Percentiles rank a stretch among this genome's conserved stretches.
These are phyloP conservation scores for Ammodytes marinus DNA, from an alignment of 2,113 vertebrate genomes.

Conservation along the genomic window DNA sequence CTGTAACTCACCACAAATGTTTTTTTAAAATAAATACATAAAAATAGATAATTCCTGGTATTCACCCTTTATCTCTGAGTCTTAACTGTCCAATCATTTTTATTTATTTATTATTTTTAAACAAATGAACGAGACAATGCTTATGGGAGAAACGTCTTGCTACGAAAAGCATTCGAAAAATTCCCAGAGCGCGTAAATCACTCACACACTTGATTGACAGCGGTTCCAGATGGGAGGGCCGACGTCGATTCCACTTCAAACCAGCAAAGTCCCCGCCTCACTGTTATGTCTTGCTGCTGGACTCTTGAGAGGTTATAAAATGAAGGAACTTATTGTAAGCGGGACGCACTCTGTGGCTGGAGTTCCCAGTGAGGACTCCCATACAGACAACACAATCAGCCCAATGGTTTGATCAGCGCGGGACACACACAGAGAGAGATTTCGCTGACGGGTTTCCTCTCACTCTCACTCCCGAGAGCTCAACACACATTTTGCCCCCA, in stretches of 20 bases:
- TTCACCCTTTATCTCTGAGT: not conserved
- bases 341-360: slow-evolving; percentile 32
- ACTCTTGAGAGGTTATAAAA: slow-evolving; percentile 76
- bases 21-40: too few species aligned
- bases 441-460: slow-evolving; percentile 29
- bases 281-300: slow-evolving; percentile 14
- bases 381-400: not conserved
- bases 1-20: not conserved
- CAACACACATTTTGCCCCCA: not conserved
- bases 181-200: not conserved
- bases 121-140: too few species aligned
- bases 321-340: slow-evolving; percentile 61
- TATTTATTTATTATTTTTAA: too few species aligned
- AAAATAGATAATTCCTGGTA: not conserved
- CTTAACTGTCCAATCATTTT: not conserved
- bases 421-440: not conserved
- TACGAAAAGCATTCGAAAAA: not conserved
- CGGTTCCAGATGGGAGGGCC: slow-evolving; percentile 61
- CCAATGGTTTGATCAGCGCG: slow-evolving; percentile 41
- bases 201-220: slow-evolving; percentile 31
- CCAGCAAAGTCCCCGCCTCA: slow-evolving; percentile 77
- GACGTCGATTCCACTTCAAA: slow-evolving; percentile 27
- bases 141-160: too few species aligned
- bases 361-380: slow-evolving; percentile 49
- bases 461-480: not conserved